Percentiles rank a stretch among this genome's conserved stretches.
Conservation (phyloP, 1,140 invertebrate species). For the Andrena cerasifolii region DNA sequence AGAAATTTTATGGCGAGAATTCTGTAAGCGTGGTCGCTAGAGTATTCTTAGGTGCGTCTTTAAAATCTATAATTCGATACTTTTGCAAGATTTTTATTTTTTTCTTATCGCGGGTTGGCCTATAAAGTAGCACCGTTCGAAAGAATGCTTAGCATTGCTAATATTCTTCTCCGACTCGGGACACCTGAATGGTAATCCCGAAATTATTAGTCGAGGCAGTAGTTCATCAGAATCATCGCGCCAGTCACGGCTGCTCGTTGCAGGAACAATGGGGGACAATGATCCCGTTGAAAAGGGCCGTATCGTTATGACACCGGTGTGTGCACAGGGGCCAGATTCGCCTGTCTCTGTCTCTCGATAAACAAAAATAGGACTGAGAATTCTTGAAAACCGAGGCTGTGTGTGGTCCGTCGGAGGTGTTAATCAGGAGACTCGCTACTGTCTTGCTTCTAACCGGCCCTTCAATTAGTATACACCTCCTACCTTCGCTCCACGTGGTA, state of each 20-base stretch:
- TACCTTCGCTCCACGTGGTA: constrained; percentile 45
- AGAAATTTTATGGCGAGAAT: too few species aligned
- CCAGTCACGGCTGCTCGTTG: background rate
- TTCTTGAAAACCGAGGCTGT: constrained; percentile 63
- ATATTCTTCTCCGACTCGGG: too few species aligned
- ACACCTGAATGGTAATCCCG: too few species aligned
- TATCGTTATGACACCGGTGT: constrained; percentile 11
- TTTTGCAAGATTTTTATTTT: too few species aligned
- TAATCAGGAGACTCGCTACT: constrained; percentile 79
- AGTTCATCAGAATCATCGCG: background rate
- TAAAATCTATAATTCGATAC: too few species aligned
- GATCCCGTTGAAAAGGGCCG: constrained; percentile 8
- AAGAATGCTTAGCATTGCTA: too few species aligned
- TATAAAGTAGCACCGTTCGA: too few species aligned
- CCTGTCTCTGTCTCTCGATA: constrained; percentile 5
- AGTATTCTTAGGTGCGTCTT: too few species aligned
- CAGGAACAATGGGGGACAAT: constrained; percentile 9
- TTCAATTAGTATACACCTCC: constrained; percentile 80
- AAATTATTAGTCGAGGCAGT: background rate
- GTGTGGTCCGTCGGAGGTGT: constrained; percentile 80
- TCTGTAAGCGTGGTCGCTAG: too few species aligned
- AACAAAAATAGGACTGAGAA: constrained; percentile 42
- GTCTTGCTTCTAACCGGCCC: constrained; percentile 76
- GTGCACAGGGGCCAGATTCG: background rate
- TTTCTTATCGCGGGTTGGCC: too few species aligned